Percentiles rank a stretch among this genome's conserved stretches.
phyloP scores from a whole-genome alignment of 2,113 vertebrate genomes.

The Dipodomys merriami region DNA sequence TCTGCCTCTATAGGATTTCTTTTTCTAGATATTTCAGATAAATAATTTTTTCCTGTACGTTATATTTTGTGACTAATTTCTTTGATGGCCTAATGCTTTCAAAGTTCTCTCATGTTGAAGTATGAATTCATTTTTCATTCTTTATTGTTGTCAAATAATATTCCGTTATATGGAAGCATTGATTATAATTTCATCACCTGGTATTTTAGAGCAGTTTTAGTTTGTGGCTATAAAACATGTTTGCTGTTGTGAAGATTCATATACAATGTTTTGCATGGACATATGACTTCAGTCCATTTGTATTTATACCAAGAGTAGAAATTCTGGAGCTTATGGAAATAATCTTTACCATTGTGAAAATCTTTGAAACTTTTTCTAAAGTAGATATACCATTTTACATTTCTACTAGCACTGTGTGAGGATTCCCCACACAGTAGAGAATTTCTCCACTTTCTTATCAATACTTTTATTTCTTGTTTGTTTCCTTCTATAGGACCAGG shows the following conservation, averaged over 20 bases:
- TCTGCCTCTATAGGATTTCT: constrained; percentile 9
- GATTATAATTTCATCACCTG: neutral
- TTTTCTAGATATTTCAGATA: constrained; percentile 7
- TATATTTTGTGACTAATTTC: neutral
- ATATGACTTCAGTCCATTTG: neutral
- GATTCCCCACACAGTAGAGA: neutral
- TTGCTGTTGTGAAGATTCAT: neutral
- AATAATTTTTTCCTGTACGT: neutral
- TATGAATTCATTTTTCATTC: neutral
- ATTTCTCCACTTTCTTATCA: neutral
- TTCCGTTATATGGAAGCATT: neutral
- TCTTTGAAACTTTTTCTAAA: neutral
- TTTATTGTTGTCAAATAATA: neutral
- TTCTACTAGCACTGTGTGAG: neutral
- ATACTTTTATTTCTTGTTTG: neutral
- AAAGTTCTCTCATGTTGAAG: neutral
- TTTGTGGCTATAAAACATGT: neutral
- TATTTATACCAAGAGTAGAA: neutral
- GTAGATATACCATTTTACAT: neutral
- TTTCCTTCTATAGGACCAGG: too few species aligned
- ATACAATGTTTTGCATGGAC: constrained; percentile 15
- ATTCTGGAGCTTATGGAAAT: neutral
- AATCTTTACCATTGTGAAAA: constrained; percentile 9
- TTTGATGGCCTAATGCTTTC: constrained; percentile 13
- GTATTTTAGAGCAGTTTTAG: neutral